Conservation (phyloP, 2,888 invertebrate species). For the Nowickia ferox region DNA sequence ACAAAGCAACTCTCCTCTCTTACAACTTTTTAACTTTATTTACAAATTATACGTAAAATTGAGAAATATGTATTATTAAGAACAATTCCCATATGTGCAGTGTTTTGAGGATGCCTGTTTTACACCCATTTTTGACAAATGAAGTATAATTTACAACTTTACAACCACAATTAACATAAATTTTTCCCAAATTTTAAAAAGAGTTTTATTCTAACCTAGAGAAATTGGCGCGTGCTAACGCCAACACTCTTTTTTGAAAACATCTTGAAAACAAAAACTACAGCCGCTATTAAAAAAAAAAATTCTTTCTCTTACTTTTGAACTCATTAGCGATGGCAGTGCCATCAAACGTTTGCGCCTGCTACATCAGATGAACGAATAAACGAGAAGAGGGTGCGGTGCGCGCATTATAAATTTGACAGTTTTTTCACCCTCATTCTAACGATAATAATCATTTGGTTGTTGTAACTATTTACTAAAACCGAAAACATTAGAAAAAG, state of each 20-base stretch:
- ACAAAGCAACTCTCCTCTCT: no score
- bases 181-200: conserved; percentile 24
- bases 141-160: conserved; percentile 15
- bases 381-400: conserved; percentile 56
- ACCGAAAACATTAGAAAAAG: conserved; percentile 17
- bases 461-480: conserved; percentile 52
- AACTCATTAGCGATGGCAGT: conserved; percentile 36
- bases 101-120: background rate
- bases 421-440: conserved; percentile 69
- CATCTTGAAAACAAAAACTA: conserved; percentile 55
- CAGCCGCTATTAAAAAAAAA: conserved; percentile 38
- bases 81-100: no score
- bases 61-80: no score
- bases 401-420: conserved; percentile 55
- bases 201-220: conserved; percentile 42
- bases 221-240: conserved; percentile 68
- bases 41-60: no score
- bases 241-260: conserved; percentile 65
- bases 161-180: conserved; percentile 61
- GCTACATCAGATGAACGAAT: conserved; percentile 18
- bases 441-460: conserved; percentile 53
- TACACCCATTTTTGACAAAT: conserved; percentile 42
- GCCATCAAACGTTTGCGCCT: conserved; percentile 3
- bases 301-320: conserved; percentile 18
- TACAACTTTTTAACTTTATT: no score